These are phyloP conservation scores for Pollenia labialis DNA, from an alignment of 2,888 invertebrate species.

Conservation along the genomic window DNA sequence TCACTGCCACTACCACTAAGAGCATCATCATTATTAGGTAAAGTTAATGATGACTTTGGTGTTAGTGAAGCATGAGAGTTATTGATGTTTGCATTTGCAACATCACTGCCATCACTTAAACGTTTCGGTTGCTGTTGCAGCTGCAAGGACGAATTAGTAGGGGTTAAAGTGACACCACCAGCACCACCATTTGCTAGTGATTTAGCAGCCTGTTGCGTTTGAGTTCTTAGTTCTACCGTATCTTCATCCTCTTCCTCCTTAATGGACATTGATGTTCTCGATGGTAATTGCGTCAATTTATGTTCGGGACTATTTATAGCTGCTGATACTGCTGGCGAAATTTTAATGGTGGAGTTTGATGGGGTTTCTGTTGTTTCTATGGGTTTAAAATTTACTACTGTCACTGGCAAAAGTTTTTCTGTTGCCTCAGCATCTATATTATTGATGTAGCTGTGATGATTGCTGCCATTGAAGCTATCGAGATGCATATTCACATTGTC, in stretches of 20 bases:
- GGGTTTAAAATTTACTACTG: conserved; percentile 71
- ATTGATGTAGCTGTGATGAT: conserved; percentile 52
- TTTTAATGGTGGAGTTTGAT: conserved; percentile 35
- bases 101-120: conserved; percentile 65
- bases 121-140: conserved; percentile 43
- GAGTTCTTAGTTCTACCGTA: conserved; percentile 69
- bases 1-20: conserved; percentile 79
- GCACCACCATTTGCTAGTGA: conserved; percentile 9
- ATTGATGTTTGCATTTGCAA: conserved; percentile 60
- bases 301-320: conserved; percentile 73
- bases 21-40: conserved; percentile 78
- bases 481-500: conserved; percentile 51
- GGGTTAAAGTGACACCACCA: conserved; percentile 6
- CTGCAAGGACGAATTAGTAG: background rate
- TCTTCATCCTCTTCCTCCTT: conserved; percentile 81
- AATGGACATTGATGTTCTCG: conserved; percentile 80
- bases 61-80: conserved; percentile 73
- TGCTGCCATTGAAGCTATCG: conserved; percentile 30
- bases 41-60: conserved; percentile 80
- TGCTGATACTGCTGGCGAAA: conserved; percentile 41
- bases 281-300: conserved; percentile 75
- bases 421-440: conserved; percentile 75
- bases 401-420: conserved; percentile 77
- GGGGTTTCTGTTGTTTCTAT: conserved; percentile 20
- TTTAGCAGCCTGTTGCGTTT: conserved; percentile 48